Evolutionary conservation across 2,888 invertebrate genomes (phyloP), one percentile per base, ranked within the genome.

Genomic region (Plemyria rubiginata): DNA sequence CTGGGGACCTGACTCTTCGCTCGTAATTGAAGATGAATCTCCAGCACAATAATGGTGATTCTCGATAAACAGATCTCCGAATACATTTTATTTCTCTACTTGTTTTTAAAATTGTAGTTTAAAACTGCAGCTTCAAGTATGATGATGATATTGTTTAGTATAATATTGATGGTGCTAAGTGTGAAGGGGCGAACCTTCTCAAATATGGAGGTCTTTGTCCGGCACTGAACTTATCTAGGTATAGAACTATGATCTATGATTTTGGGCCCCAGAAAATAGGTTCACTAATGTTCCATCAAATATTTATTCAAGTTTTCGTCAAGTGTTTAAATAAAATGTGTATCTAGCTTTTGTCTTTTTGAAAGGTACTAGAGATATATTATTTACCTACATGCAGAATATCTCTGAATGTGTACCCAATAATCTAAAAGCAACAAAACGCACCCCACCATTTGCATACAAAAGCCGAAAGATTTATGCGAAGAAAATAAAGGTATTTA

Each of bases 371-470:
- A 29, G 40, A 40, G 32, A 8, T 32, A 6, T 22, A 3, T 1
- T 8, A 32, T 32, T n/a, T n/a, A n/a, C n/a, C n/a, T n/a, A n/a
- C n/a, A 41, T 50, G 43, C 41, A 45, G 38, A 40, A 50, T 43
- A 40, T 38, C 36, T n/a, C 22, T 16, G 16, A 38, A 40, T 43
- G 11, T 15, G 11, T 15, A 50, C 50, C 22, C 45, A 51, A 45
- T 45, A 22, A 36, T 58, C 43, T 38, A 60, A 56, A 60, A 62
- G 63, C 71, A 75, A 72, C 78, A 76, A 78, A 78, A 77, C 68
- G 74, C 74, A 72, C 70, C 73, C 70, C 68, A 70, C 70, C 76
- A 85, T 86, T 80, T 82, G 81, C 85, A 85, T 85, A 86, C 86
- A 85, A 86, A 85, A 82, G 75, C 72, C 76, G 75, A 60, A 65